phyloP scores from a whole-genome alignment of 2,888 invertebrate genomes.

The Cantharis nigra region DNA sequence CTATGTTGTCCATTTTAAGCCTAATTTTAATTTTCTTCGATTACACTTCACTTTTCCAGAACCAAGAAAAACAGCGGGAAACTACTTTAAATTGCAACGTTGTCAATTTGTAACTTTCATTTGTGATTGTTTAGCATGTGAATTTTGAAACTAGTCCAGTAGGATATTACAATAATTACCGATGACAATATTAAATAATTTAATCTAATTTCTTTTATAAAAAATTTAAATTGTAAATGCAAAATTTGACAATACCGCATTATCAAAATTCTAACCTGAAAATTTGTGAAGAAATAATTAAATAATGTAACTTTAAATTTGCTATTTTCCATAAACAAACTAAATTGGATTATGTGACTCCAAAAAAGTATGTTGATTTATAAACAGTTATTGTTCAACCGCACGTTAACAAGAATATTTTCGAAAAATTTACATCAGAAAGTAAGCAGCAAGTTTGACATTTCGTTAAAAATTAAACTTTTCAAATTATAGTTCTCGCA shows the following conservation, averaged over 20 bases:
- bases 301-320: neutral
- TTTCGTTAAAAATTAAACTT: neutral
- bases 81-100: neutral
- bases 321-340: neutral
- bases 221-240: neutral
- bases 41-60: neutral
- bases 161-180: neutral
- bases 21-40: neutral
- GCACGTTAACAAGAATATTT: neutral
- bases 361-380: neutral
- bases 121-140: neutral
- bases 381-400: neutral
- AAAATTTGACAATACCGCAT: neutral
- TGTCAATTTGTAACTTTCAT: neutral
- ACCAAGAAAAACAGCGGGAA: neutral
- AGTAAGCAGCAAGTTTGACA: neutral
- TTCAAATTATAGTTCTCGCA: slow-evolving; percentile 6
- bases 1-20: slow-evolving; percentile 12
- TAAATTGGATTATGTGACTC: neutral
- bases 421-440: neutral
- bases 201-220: neutral
- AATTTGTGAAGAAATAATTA: neutral
- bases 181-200: neutral
- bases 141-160: neutral
- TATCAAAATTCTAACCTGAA: neutral